Evolutionary conservation across 37 sponge, comb jelly and placozoan species (phyloP).

Genomic region (Theonella swinhoei): DNA sequence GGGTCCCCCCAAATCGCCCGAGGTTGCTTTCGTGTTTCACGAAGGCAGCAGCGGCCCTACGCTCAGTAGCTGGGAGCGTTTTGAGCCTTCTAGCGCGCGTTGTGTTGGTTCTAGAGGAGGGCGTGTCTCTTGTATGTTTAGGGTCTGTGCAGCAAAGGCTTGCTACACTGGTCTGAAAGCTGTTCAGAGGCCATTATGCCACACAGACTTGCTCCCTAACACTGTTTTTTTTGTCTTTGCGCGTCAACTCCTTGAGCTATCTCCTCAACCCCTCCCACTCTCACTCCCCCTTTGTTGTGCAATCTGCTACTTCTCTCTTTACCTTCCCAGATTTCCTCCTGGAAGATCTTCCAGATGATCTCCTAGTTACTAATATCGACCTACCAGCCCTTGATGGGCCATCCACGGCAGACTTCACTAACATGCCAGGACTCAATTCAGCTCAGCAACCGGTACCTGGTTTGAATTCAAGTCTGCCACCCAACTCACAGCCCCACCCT

Average conservation of each 20-base stretch:
- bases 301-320: too few species aligned
- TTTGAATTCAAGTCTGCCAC: not conserved
- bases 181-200: not conserved
- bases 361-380: not conserved
- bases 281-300: not conserved
- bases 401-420: not conserved
- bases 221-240: not conserved
- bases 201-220: not conserved
- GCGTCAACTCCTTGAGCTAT: not conserved
- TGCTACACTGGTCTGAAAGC: not conserved
- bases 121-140: not conserved
- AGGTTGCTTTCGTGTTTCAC: too few species aligned
- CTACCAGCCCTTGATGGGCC: not conserved
- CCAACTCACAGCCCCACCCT: not conserved
- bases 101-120: not conserved
- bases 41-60: too few species aligned
- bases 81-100: too few species aligned
- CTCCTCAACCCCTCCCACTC: not conserved
- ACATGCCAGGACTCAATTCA: not conserved
- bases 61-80: too few species aligned
- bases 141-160: not conserved
- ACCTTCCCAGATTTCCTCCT: not conserved
- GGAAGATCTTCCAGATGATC: not conserved
- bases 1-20: conserved; percentile 4
- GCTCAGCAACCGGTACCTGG: not conserved